Evolutionary conservation across 1,140 invertebrate genomes (phyloP).

Genomic region (Drosophila mayri): DNA sequence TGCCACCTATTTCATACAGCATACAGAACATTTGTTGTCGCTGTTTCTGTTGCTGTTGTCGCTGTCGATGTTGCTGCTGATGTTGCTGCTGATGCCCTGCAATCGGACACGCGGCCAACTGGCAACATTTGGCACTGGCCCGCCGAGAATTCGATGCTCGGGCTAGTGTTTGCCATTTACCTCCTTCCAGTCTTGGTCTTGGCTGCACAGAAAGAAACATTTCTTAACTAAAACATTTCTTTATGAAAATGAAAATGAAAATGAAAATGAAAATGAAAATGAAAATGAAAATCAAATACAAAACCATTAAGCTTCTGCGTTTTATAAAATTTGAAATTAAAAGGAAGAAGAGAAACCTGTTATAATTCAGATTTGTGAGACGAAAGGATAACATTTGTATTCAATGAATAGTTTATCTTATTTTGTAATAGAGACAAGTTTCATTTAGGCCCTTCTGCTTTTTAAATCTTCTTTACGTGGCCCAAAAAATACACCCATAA

Average conservation of each 20-base stretch:
- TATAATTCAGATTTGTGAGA: too few relatives aligned
- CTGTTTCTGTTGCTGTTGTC: slow-evolving; percentile 49
- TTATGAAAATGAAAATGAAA: too few relatives aligned
- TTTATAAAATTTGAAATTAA: too few relatives aligned
- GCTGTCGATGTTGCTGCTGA: slow-evolving; percentile 39
- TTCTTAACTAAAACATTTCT: neutral
- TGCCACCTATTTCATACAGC: slow-evolving; percentile 78
- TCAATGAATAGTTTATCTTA: neutral
- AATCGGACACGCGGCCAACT: slow-evolving; percentile 59
- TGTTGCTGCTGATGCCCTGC: slow-evolving; percentile 38
- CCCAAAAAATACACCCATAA: too few relatives aligned
- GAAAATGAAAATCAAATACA: too few relatives aligned
- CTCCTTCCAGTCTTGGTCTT: neutral
- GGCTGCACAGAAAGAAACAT: slow-evolving; percentile 1
- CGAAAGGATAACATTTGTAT: too few relatives aligned
- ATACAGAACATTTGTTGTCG: slow-evolving; percentile 62
- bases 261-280: too few relatives aligned
- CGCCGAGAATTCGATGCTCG: slow-evolving; percentile 32
- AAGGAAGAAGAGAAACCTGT: too few relatives aligned
- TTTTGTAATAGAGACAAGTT: too few relatives aligned
- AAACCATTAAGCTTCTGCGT: too few relatives aligned
- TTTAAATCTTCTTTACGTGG: too few relatives aligned
- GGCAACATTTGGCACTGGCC: slow-evolving; percentile 38
- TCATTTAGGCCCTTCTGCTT: too few relatives aligned
- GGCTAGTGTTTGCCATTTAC: slow-evolving; percentile 24